Percentiles rank a stretch among this genome's conserved stretches.
These are phyloP conservation scores for Dorcus parallelipipedus DNA, from an alignment of 2,888 invertebrate genomes.

Conservation along the genomic window DNA sequence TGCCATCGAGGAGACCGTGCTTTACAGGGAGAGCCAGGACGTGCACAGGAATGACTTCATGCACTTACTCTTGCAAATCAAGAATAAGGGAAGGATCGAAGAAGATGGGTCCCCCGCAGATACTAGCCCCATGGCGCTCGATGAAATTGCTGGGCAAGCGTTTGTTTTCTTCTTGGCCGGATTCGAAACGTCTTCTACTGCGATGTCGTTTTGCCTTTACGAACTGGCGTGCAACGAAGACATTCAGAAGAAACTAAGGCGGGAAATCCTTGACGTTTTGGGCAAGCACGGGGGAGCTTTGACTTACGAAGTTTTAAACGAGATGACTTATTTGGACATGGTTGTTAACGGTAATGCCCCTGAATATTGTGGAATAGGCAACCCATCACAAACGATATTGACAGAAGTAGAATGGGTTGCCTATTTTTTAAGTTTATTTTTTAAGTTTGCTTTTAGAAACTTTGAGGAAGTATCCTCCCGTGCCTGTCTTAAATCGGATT, in stretches of 20 bases:
- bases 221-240: conserved; percentile 43
- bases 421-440: no score
- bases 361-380: conserved; percentile 29
- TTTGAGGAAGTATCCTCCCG: conserved; percentile 39
- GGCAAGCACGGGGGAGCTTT: conserved; percentile 36
- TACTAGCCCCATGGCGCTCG: conserved; percentile 2
- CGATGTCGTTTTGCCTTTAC: conserved; percentile 41
- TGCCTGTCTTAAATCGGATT: conserved; percentile 23
- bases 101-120: neutral
- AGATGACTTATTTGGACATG: conserved; percentile 49
- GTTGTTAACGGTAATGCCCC: conserved; percentile 33
- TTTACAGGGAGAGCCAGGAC: conserved; percentile 48
- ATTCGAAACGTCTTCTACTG: conserved; percentile 47
- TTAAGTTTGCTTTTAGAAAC: conserved; percentile 35
- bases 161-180: conserved; percentile 49
- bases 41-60: conserved; percentile 53
- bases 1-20: conserved; percentile 47
- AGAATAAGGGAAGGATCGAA: conserved; percentile 12
- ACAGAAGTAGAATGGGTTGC: no score
- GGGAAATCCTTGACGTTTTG: conserved; percentile 40
- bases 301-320: conserved; percentile 45
- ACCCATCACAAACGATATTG: no score
- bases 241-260: conserved; percentile 45
- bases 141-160: conserved; percentile 36
- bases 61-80: conserved; percentile 36